Evolutionary conservation across 1,140 invertebrate genomes (phyloP).

Genomic region (Brachionus manjavacas): DNA sequence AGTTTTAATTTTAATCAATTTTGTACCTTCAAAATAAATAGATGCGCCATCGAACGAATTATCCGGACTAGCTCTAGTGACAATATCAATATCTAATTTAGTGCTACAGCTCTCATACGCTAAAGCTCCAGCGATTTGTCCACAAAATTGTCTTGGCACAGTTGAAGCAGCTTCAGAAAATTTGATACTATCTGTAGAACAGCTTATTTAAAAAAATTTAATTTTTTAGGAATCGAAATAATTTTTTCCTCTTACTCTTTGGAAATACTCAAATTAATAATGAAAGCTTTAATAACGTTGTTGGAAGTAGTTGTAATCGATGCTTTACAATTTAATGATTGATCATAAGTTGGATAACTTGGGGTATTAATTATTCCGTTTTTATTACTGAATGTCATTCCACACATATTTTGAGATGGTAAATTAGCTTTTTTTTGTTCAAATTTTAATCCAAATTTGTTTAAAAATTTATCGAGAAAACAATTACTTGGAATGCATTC

Average conservation of each 20-base stretch:
- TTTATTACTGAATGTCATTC: not conserved
- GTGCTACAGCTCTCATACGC: not conserved
- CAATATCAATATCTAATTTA: not conserved
- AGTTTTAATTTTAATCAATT: not conserved
- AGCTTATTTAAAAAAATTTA: not conserved
- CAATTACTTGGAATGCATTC: constrained; percentile 37
- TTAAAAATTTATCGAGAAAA: too few species aligned
- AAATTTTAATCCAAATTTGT: not conserved
- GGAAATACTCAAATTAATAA: not conserved
- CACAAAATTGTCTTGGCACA: not conserved
- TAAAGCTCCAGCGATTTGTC: not conserved
- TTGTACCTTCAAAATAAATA: constrained; percentile 34
- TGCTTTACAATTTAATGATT: constrained; percentile 17
- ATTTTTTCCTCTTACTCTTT: not conserved
- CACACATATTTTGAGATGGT: constrained; percentile 23
- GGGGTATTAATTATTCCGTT: constrained; percentile 27
- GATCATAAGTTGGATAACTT: constrained; percentile 37
- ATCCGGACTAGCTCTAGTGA: not conserved
- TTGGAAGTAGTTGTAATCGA: not conserved
- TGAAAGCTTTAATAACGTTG: constrained; percentile 26
- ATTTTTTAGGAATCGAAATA: not conserved
- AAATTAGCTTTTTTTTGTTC: not conserved
- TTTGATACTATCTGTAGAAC: not conserved
- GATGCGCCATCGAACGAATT: constrained; percentile 6
- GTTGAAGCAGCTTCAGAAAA: not conserved